A percentile compares a stretch with the other conserved stretches of the same genome.
Conservation (phyloP, 2,797 vertebrate species). For the Spea hammondii region DNA sequence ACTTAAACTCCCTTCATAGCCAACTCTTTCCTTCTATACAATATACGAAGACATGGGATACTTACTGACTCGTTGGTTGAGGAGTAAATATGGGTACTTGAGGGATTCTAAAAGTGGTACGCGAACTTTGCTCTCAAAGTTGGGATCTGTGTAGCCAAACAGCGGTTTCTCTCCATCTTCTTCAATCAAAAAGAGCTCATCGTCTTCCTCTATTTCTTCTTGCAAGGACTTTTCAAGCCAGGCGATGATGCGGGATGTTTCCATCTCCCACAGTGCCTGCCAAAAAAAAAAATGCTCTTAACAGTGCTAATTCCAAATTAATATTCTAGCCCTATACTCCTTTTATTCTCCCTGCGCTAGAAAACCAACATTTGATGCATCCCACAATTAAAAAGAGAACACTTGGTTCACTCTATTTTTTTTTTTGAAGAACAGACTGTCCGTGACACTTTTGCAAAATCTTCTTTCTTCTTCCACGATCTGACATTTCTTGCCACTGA, state of each 20-base stretch:
- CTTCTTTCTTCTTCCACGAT: too few relatives aligned
- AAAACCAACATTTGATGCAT: too few relatives aligned
- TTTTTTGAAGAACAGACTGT: too few relatives aligned
- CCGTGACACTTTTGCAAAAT: too few relatives aligned
- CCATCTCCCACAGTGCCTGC: conserved; percentile 74
- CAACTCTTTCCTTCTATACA: too few relatives aligned
- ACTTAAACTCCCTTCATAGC: too few relatives aligned
- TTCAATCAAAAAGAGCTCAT: conserved; percentile 74
- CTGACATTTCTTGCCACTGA: too few relatives aligned
- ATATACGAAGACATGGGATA: conserved; percentile 38
- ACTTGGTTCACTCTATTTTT: too few relatives aligned
- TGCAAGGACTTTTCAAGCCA: conserved; percentile 67
- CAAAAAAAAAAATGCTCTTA: background rate
- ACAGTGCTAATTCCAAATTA: background rate
- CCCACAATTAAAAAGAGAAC: too few relatives aligned
- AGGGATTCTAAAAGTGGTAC: conserved; percentile 77
- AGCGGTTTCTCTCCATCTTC: conserved; percentile 65
- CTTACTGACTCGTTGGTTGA: conserved; percentile 72
- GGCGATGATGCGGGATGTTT: conserved; percentile 70
- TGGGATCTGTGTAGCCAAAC: conserved; percentile 62
- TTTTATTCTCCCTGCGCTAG: too few relatives aligned
- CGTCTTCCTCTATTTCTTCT: conserved; percentile 64
- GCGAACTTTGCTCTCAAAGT: conserved; percentile 72
- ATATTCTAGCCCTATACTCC: background rate
- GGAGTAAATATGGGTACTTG: conserved; percentile 78